A percentile compares a stretch with the other conserved stretches of the same genome.
phyloP scores from a whole-genome alignment of 1,140 invertebrate genomes.

The Brachionus calyciflorus region DNA sequence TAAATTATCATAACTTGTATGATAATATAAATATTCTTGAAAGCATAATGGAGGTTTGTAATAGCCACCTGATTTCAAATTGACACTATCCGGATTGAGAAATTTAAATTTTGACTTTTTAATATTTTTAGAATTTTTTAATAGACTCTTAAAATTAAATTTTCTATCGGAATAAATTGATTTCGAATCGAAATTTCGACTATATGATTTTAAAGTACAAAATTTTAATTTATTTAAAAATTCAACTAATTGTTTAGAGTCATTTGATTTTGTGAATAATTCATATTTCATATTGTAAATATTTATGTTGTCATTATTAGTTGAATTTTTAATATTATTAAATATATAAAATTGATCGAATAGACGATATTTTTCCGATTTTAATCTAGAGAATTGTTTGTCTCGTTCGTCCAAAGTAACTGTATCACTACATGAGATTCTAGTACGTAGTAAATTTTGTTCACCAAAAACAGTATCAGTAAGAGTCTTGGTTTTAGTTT shows the following conservation, averaged over 20 bases:
- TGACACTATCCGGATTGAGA: background rate
- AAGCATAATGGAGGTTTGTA: background rate
- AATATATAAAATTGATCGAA: background rate
- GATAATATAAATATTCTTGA: conserved; percentile 6
- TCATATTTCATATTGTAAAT: conserved; percentile 10
- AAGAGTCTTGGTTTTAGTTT: no score
- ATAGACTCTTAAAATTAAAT: background rate
- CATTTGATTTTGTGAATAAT: background rate
- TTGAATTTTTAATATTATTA: background rate
- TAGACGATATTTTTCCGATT: background rate
- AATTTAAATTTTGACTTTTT: background rate
- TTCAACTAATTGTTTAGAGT: background rate
- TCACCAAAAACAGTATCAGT: no score
- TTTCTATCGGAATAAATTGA: background rate
- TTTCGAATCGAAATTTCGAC: background rate
- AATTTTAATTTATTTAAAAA: conserved; percentile 34
- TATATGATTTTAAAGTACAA: conserved; percentile 3
- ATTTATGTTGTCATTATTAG: background rate
- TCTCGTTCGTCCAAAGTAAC: background rate
- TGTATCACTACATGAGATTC: no score
- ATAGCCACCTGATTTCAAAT: background rate
- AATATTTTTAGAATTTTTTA: background rate
- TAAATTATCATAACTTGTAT: background rate
- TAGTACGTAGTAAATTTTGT: no score
- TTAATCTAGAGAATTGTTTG: background rate